Conservation (phyloP, 2,888 invertebrate genomes). For the Aspidiotus rigidus region DNA sequence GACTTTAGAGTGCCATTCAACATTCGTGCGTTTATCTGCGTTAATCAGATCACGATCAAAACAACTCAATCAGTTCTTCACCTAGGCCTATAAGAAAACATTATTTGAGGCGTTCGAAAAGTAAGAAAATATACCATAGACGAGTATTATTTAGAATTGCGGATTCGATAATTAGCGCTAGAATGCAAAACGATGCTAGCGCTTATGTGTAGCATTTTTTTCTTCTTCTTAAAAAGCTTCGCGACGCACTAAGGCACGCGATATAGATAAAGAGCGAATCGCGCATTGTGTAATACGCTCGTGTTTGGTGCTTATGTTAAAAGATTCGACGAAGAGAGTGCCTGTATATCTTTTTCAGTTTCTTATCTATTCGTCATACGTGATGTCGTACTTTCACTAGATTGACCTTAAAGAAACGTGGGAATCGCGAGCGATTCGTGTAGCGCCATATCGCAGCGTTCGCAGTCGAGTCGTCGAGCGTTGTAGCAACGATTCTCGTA, state of each 20-base stretch:
- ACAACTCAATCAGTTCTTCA: too few relatives aligned
- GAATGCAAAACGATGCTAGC: too few relatives aligned
- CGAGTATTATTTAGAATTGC: too few relatives aligned
- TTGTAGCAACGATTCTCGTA: not conserved
- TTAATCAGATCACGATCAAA: too few relatives aligned
- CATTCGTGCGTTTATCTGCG: too few relatives aligned
- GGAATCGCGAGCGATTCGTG: constrained; percentile 26
- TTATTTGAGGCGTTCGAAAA: too few relatives aligned
- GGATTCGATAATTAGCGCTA: too few relatives aligned
- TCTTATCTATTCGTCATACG: constrained; percentile 33
- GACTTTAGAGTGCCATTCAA: too few relatives aligned
- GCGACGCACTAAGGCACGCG: constrained; percentile 11
- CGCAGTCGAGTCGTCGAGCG: not conserved
- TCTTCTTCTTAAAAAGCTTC: not conserved
- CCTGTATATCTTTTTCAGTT: constrained; percentile 27
- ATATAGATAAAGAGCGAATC: not conserved
- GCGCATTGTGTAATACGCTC: constrained; percentile 19
- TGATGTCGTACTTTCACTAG: constrained; percentile 33
- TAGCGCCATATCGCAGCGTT: constrained; percentile 10
- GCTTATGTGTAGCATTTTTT: too few relatives aligned
- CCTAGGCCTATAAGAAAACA: too few relatives aligned
- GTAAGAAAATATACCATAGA: too few relatives aligned
- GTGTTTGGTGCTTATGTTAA: constrained; percentile 22
- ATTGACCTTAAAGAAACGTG: constrained; percentile 33
- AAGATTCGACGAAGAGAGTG: constrained; percentile 23